These are phyloP conservation scores for Brachyptera putata DNA, from an alignment of 2,888 invertebrate genomes.

Conservation along the genomic window DNA sequence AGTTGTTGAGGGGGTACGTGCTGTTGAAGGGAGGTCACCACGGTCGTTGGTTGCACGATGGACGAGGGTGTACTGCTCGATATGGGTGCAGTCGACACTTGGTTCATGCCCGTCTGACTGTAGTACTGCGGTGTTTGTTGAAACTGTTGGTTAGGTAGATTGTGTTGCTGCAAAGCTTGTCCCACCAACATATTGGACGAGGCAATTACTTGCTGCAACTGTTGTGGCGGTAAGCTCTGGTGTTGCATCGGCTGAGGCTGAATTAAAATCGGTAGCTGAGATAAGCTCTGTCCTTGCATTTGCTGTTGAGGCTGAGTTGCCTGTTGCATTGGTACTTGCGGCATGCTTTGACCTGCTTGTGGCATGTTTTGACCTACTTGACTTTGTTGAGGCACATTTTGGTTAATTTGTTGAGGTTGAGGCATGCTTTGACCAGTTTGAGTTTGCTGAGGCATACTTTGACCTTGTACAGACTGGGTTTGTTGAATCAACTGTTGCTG, in stretches of 20 bases:
- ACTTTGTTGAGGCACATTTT: not conserved
- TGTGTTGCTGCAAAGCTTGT: conserved; percentile 48
- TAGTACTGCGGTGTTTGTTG: conserved; percentile 4
- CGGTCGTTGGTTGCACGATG: conserved; percentile 36
- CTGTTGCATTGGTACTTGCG: not conserved
- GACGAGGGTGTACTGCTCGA: not conserved
- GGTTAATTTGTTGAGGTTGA: too few species aligned
- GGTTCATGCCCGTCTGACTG: not conserved
- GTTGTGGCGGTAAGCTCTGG: conserved; percentile 40
- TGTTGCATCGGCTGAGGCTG: conserved; percentile 35
- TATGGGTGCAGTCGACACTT: not conserved
- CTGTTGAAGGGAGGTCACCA: conserved; percentile 31
- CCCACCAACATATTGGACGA: too few species aligned
- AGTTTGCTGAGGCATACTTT: too few species aligned
- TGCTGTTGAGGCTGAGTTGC: conserved; percentile 11
- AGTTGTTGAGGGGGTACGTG: conserved; percentile 33
- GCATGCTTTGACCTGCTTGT: conserved; percentile 9
- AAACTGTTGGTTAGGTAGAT: not conserved
- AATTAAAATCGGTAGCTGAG: conserved; percentile 34
- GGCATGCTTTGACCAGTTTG: conserved; percentile 2
- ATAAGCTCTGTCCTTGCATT: conserved; percentile 23
- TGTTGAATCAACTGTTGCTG: not conserved
- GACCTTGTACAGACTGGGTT: too few species aligned
- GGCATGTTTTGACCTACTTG: not conserved
- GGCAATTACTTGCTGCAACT: conserved; percentile 40